Evolutionary conservation across 2,888 invertebrate species (phyloP).

Genomic region (Melanostoma scalare): DNA sequence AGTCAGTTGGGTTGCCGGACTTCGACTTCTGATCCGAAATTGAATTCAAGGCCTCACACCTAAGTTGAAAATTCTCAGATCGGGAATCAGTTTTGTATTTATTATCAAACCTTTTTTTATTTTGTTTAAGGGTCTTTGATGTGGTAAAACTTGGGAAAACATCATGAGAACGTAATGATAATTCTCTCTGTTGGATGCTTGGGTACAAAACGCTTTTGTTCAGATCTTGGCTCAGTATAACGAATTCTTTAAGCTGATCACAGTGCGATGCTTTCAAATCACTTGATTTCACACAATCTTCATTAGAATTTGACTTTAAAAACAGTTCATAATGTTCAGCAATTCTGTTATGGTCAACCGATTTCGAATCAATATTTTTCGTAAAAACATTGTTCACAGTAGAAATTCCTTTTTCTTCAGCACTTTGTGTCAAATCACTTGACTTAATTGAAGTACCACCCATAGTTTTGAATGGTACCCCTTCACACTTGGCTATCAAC

Average conservation of each 20-base stretch:
- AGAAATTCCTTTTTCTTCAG: neutral
- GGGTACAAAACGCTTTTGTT: too few species aligned
- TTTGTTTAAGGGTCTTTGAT: too few species aligned
- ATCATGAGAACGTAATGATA: neutral
- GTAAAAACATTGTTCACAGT: too few species aligned
- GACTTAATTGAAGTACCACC: conserved; percentile 25
- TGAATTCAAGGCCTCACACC: neutral
- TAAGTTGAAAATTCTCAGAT: neutral
- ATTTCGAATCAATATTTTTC: neutral
- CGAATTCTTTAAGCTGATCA: conserved; percentile 20
- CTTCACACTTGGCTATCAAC: neutral
- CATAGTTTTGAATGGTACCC: neutral
- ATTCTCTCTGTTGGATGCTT: neutral
- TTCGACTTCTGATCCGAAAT: neutral
- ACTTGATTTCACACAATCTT: conserved; percentile 4
- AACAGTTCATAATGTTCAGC: neutral
- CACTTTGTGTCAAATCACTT: conserved; percentile 19
- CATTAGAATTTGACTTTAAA: neutral
- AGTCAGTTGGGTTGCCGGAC: conserved; percentile 9
- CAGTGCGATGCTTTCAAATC: conserved; percentile 15
- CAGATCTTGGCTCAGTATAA: neutral
- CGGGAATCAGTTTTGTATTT: conserved; percentile 23
- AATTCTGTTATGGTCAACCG: neutral
- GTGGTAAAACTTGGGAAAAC: too few species aligned
- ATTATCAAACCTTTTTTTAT: too few species aligned